Evolutionary conservation across 2,888 invertebrate species (phyloP).

Genomic region (Dicycla oo): DNA sequence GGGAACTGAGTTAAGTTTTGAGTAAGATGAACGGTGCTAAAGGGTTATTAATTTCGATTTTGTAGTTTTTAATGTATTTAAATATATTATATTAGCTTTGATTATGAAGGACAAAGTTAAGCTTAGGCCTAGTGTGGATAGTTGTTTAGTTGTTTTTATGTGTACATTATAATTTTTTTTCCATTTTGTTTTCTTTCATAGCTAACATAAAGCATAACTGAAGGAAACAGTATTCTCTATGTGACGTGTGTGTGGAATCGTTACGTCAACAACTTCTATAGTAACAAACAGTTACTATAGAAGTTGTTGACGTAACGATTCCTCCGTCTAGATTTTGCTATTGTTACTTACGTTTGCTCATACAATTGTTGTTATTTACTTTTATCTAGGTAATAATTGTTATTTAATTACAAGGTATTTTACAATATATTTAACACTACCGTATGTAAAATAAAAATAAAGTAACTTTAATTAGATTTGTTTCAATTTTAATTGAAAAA

Average conservation of each 20-base stretch:
- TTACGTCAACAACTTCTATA: too few species aligned
- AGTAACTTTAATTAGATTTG: background rate
- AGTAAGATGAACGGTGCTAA: slow-evolving; percentile 73
- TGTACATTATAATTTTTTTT: background rate
- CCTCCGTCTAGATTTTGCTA: slow-evolving; percentile 17
- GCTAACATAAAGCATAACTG: too few species aligned
- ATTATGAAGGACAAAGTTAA: slow-evolving; percentile 26
- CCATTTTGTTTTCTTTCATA: background rate
- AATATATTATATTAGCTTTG: slow-evolving; percentile 14
- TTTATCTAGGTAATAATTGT: slow-evolving; percentile 10
- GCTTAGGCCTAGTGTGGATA: background rate
- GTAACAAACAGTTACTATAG: slow-evolving; percentile 2
- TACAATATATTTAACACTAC: background rate
- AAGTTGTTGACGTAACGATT: slow-evolving; percentile 5
- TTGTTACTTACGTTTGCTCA: slow-evolving; percentile 18
- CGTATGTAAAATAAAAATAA: slow-evolving; percentile 3
- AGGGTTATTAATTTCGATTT: slow-evolving; percentile 6
- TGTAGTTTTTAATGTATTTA: slow-evolving; percentile 37
- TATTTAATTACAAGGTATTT: slow-evolving; percentile 14
- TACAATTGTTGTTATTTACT: slow-evolving; percentile 3
- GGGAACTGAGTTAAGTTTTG: slow-evolving; percentile 91
- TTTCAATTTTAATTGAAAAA: background rate
- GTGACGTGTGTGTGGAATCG: background rate
- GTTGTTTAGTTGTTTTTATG: background rate
- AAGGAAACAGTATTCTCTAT: slow-evolving; percentile 34